These are phyloP conservation scores for Hyles lineata DNA, from an alignment of 2,888 invertebrate species.

Conservation along the genomic window DNA sequence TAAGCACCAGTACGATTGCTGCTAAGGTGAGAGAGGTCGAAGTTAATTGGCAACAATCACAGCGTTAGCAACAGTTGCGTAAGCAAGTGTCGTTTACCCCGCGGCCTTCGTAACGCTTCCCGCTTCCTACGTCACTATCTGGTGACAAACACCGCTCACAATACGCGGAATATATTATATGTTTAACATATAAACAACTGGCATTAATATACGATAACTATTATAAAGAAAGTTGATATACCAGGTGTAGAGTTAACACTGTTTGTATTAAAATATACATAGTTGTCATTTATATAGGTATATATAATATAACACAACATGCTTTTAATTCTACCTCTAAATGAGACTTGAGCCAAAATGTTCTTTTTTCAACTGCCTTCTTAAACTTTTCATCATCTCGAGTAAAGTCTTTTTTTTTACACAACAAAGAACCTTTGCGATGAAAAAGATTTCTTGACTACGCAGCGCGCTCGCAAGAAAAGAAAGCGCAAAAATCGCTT, in stretches of 20 bases:
- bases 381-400: conserved; percentile 20
- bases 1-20: conserved; percentile 41
- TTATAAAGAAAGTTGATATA: conserved; percentile 1
- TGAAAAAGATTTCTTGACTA: conserved; percentile 22
- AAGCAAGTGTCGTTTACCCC: conserved; percentile 80
- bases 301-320: neutral
- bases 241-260: neutral
- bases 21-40: conserved; percentile 51
- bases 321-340: neutral
- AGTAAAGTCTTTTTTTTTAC: conserved; percentile 12
- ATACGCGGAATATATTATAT: conserved; percentile 18
- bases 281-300: neutral
- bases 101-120: conserved; percentile 69
- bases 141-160: conserved; percentile 26
- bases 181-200: neutral
- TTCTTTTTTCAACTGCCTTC: conserved; percentile 8
- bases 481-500: conserved; percentile 11
- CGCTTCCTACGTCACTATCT: conserved; percentile 48
- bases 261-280: neutral
- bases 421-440: conserved; percentile 20
- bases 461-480: conserved; percentile 14
- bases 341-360: conserved; percentile 7
- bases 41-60: conserved; percentile 55
- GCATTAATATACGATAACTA: neutral
- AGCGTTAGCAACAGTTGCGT: conserved; percentile 62